Conservation (phyloP, 2,797 vertebrate genomes). For the Oreortyx pictus region DNA sequence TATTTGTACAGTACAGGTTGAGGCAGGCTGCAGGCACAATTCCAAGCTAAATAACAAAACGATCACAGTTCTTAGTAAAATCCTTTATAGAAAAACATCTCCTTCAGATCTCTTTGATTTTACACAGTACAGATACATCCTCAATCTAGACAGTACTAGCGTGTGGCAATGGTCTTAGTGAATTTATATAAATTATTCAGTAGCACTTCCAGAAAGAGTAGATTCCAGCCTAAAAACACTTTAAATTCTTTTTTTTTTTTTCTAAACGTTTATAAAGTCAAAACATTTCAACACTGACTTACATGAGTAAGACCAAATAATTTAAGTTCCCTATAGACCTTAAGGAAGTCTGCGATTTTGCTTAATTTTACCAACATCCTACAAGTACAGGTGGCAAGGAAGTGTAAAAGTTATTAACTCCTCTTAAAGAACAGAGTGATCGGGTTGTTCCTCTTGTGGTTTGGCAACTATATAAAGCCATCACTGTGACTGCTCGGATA, state of each 20-base stretch:
- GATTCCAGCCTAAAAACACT: background rate
- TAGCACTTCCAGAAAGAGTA: background rate
- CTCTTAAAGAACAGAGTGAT: background rate
- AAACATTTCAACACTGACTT: background rate
- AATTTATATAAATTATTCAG: background rate
- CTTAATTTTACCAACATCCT: background rate
- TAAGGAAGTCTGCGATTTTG: background rate
- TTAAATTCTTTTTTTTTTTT: background rate
- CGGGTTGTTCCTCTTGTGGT: background rate
- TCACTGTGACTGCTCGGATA: background rate
- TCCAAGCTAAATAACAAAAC: background rate
- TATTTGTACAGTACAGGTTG: background rate
- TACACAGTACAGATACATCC: background rate
- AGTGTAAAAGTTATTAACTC: background rate
- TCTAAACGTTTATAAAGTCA: background rate
- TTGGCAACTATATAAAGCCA: background rate
- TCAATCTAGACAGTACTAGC: background rate
- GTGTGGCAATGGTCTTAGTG: background rate
- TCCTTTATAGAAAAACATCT: background rate
- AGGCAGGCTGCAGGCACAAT: constrained; percentile 2
- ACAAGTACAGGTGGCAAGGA: background rate
- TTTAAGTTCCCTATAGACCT: background rate
- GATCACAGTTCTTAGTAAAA: background rate
- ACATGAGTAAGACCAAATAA: background rate
- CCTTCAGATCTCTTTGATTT: background rate